These are phyloP conservation scores for Rugalucina vietnamica DNA, from an alignment of 2,888 invertebrate species.

Conservation along the genomic window DNA sequence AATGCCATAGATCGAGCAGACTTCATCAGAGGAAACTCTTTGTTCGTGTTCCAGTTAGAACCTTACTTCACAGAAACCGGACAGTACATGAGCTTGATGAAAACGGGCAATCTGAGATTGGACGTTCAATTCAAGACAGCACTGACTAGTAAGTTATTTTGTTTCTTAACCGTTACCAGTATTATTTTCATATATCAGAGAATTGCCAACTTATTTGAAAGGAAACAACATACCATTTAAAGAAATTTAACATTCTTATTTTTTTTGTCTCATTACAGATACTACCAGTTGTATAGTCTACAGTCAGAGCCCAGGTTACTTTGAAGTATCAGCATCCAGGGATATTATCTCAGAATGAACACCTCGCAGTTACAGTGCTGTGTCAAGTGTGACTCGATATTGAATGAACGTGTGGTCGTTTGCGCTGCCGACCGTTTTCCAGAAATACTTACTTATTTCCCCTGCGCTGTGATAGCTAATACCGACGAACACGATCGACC, in stretches of 20 bases:
- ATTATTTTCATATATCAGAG: too few relatives aligned
- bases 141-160: background rate
- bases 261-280: constrained; percentile 7
- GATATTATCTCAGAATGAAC: constrained; percentile 33
- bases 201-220: too few relatives aligned
- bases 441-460: background rate
- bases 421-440: constrained; percentile 36
- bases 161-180: too few relatives aligned
- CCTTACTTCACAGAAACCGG: constrained; percentile 25
- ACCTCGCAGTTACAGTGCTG: constrained; percentile 27
- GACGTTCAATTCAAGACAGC: constrained; percentile 22
- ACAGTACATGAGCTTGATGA: constrained; percentile 26
- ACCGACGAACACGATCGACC: background rate
- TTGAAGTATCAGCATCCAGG: constrained; percentile 23
- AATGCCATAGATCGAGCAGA: constrained; percentile 5
- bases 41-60: constrained; percentile 36
- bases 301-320: constrained; percentile 19
- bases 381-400: constrained; percentile 20
- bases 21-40: constrained; percentile 7
- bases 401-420: constrained; percentile 2
- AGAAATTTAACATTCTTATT: too few relatives aligned
- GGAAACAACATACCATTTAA: too few relatives aligned
- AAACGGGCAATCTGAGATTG: constrained; percentile 28
- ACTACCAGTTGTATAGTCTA: constrained; percentile 27
- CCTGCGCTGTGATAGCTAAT: background rate